phyloP scores from a whole-genome alignment of 2,797 vertebrate genomes.

The Sparidentex hasta region DNA sequence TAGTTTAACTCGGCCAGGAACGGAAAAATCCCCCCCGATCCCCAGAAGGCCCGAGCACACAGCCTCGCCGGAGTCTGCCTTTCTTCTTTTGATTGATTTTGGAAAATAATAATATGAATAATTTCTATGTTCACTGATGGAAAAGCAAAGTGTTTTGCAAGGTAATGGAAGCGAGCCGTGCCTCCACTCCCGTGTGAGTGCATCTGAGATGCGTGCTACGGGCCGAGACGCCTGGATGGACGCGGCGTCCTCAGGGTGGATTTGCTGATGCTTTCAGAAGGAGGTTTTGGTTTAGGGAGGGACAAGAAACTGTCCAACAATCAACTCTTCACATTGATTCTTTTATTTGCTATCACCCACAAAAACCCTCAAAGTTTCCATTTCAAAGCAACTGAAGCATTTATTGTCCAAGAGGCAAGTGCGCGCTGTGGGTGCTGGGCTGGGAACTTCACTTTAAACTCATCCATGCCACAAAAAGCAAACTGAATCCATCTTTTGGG shows the following conservation, averaged over 20 bases:
- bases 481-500: neutral
- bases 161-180: slow-evolving; percentile 41
- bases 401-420: slow-evolving; percentile 43
- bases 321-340: slow-evolving; percentile 57
- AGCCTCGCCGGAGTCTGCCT: slow-evolving; percentile 31
- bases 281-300: slow-evolving; percentile 6
- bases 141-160: slow-evolving; percentile 54
- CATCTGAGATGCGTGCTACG: slow-evolving; percentile 21
- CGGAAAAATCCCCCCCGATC: slow-evolving; percentile 49
- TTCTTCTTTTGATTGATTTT: slow-evolving; percentile 55
- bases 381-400: slow-evolving; percentile 59
- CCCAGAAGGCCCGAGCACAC: slow-evolving; percentile 35
- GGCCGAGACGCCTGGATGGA: slow-evolving; percentile 27
- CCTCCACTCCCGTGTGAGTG: slow-evolving; percentile 20
- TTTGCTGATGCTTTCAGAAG: slow-evolving; percentile 30
- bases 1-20: slow-evolving; percentile 53
- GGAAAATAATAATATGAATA: slow-evolving; percentile 64
- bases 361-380: slow-evolving; percentile 56
- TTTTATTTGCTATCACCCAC: slow-evolving; percentile 37
- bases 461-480: slow-evolving; percentile 14
- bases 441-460: slow-evolving; percentile 14
- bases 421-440: neutral
- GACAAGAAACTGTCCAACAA: slow-evolving; percentile 51
- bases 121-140: slow-evolving; percentile 57
- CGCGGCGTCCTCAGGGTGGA: slow-evolving; percentile 40